A percentile compares a stretch with the other conserved stretches of the same genome.
Conservation (phyloP, 2,888 invertebrate species). For the Latrodectus elegans region DNA sequence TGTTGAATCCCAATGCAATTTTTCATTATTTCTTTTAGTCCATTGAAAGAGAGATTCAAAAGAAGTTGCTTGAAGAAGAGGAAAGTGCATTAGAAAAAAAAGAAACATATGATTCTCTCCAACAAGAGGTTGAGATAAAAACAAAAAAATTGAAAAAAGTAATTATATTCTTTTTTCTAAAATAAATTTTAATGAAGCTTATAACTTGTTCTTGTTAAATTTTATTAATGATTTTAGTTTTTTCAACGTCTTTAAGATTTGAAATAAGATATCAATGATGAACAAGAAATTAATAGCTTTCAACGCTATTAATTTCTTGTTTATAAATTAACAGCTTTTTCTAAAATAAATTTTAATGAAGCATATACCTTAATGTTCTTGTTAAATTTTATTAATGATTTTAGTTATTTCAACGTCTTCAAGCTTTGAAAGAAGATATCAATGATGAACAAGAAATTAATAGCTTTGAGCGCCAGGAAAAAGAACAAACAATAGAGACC, state of each 20-base stretch:
- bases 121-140: constrained; percentile 97
- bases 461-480: constrained; percentile 91
- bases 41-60: constrained; percentile 91
- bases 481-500: constrained; percentile 93
- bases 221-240: constrained; percentile 76
- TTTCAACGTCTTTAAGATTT: constrained; percentile 86
- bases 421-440: constrained; percentile 84
- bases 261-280: constrained; percentile 86
- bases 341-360: neutral
- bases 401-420: constrained; percentile 86
- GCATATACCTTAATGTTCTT: neutral
- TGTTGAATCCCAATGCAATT: neutral
- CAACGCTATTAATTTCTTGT: too few relatives aligned
- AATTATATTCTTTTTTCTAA: neutral
- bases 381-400: constrained; percentile 21
- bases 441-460: constrained; percentile 90
- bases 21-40: constrained; percentile 72
- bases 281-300: constrained; percentile 89
- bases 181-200: neutral
- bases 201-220: constrained; percentile 5
- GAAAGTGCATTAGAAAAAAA: constrained; percentile 92
- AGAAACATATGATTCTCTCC: constrained; percentile 91
- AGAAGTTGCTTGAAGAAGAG: constrained; percentile 93
- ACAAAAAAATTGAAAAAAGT: constrained; percentile 91
- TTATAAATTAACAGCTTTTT: too few relatives aligned